These are phyloP conservation scores for Gorsachius goisagi DNA, from an alignment of 2,113 vertebrate genomes.

Conservation along the genomic window DNA sequence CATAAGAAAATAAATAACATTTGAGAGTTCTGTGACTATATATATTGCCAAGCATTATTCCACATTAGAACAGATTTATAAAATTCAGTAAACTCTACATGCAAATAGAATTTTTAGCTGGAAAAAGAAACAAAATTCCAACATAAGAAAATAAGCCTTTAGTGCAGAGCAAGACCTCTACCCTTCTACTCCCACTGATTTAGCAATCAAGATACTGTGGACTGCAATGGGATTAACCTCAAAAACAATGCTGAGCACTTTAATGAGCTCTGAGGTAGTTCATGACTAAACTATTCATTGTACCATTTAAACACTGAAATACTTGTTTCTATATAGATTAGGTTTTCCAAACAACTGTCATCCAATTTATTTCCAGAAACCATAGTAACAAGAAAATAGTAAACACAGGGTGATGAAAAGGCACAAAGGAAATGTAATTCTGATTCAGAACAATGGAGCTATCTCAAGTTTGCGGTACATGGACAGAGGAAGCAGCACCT, in stretches of 20 bases:
- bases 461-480: background rate
- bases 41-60: background rate
- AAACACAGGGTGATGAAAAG: background rate
- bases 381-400: background rate
- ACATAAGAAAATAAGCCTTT: background rate
- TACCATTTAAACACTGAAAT: background rate
- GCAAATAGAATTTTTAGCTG: background rate
- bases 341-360: background rate
- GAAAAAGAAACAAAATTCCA: background rate
- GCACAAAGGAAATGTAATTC: background rate
- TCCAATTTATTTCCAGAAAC: slow-evolving; percentile 2
- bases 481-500: background rate
- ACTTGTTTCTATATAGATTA: background rate
- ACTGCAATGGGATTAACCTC: background rate
- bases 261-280: background rate
- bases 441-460: background rate
- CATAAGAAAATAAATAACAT: background rate
- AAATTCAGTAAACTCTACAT: background rate
- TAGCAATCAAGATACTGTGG: background rate
- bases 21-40: background rate
- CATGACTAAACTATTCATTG: background rate
- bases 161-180: background rate
- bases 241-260: background rate
- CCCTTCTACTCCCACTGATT: background rate
- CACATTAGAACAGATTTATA: background rate